A percentile compares a stretch with the other conserved stretches of the same genome.
phyloP scores from a whole-genome alignment of 2,113 vertebrate genomes.

The Theropithecus gelada region DNA sequence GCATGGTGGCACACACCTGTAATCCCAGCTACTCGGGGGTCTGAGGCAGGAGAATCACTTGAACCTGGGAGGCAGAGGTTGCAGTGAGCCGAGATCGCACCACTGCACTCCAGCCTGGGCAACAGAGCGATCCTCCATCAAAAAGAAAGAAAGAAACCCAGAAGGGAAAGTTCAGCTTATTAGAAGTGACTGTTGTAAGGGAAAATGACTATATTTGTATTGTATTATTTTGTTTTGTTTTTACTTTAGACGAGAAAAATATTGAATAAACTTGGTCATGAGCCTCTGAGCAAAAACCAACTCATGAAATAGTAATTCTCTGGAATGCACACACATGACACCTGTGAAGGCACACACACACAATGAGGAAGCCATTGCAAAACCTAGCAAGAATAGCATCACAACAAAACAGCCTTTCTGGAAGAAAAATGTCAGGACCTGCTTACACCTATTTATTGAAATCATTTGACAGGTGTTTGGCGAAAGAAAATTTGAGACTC shows the following conservation, averaged over 20 bases:
- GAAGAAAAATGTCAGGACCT: not conserved
- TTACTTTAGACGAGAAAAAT: conserved; percentile 26
- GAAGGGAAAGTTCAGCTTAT: not conserved
- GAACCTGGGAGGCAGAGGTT: too few relatives aligned
- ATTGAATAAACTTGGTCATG: conserved; percentile 39
- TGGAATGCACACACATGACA: not conserved
- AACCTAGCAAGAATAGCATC: not conserved
- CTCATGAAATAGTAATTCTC: conserved; percentile 35
- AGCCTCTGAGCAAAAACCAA: conserved; percentile 21
- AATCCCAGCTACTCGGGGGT: too few relatives aligned
- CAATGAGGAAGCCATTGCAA: not conserved
- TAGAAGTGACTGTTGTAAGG: not conserved
- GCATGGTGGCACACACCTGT: too few relatives aligned
- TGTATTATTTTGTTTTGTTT: not conserved
- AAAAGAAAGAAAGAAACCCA: too few relatives aligned
- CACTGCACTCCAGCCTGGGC: too few relatives aligned
- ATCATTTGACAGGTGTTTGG: not conserved
- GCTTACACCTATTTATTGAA: not conserved
- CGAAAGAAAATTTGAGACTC: not conserved
- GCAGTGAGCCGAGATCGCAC: too few relatives aligned
- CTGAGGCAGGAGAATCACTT: too few relatives aligned
- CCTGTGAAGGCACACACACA: too few relatives aligned
- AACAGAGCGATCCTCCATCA: too few relatives aligned
- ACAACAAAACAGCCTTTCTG: not conserved
- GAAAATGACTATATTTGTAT: not conserved